These are phyloP conservation scores for Gryllus longicercus DNA, from an alignment of 2,888 invertebrate species.

Conservation along the genomic window DNA sequence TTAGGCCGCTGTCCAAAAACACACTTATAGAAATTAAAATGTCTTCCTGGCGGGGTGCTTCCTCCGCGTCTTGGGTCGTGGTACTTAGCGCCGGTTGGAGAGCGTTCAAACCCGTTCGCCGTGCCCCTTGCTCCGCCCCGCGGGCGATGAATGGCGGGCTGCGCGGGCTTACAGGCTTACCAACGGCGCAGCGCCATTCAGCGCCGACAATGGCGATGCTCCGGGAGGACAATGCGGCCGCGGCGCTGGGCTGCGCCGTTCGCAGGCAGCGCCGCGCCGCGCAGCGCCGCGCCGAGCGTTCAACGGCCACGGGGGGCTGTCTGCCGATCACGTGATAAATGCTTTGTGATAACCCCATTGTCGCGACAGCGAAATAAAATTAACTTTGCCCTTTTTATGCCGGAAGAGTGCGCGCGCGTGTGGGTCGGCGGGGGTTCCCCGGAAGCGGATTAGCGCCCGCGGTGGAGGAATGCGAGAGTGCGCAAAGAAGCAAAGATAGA, in stretches of 20 bases:
- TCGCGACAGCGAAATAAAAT: background rate
- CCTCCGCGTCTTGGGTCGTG: background rate
- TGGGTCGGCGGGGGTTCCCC: too few relatives aligned
- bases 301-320: background rate
- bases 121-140: too few relatives aligned
- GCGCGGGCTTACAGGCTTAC: background rate
- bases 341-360: conserved; percentile 8
- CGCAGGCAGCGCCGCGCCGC: too few relatives aligned
- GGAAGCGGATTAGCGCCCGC: too few relatives aligned
- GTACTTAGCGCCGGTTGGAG: background rate
- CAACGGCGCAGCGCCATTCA: background rate
- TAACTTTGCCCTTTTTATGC: background rate
- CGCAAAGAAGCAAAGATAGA: too few relatives aligned
- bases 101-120: background rate
- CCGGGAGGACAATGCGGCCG: background rate
- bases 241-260: too few relatives aligned
- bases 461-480: too few relatives aligned
- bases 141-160: background rate
- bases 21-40: conserved; percentile 17
- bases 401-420: too few relatives aligned
- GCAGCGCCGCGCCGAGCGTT: too few relatives aligned
- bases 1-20: conserved; percentile 1
- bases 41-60: background rate
- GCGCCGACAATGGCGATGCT: background rate
- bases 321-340: conserved; percentile 8